Evolutionary conservation across 2,113 vertebrate species (phyloP), one percentile per base, ranked within the genome.

Genomic region (Serinus canaria): DNA sequence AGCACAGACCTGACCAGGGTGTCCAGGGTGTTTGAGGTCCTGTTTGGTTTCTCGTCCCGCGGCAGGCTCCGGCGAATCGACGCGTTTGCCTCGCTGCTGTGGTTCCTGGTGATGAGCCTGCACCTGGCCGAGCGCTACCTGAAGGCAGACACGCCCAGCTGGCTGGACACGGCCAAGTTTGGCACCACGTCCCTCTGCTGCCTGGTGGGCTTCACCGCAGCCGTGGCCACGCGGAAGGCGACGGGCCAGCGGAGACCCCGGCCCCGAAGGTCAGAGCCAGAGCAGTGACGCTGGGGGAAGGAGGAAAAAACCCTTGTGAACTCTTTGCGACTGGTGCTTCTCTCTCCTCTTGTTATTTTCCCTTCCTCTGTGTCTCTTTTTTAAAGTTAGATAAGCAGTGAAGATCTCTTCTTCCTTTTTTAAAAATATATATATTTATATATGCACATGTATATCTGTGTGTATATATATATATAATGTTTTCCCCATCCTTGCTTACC

Each of bases 261-360:
- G 98, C 98, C 99, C 96, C 98, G 98, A 99, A 99, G 99, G 99
- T 99, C 99, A 99, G 99, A 99, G 98, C 97, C 98, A 96, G 97
- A 98, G 97, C 98, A 98, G 96, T 99, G 98, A 98, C 97, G 80
- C 98, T 97, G 97, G 97, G 97, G 97, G 97, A 91, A 90, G 96
- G 95, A 97, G 93, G 66, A 94, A 79, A 91, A 78, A 77, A 77
- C 73, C 95, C 84, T 75, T 93, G 62, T 82, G 82, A 95, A 89
- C 87, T 83, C 70, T 88, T 44, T 94, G 43, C 3, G 23, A 91
- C 87, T 94, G 93, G 76, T 91, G 68, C 94, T 89, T 93, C 90
- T 95, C 67, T 91, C 76, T 95, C 89, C 86, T 90, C 85, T 68
- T 70, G 82, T 90, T 94, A 22, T 83, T 84, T 79, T 83, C 62